These are phyloP conservation scores for Drosophila monieri DNA, from an alignment of 2,888 invertebrate species.

Conservation along the genomic window DNA sequence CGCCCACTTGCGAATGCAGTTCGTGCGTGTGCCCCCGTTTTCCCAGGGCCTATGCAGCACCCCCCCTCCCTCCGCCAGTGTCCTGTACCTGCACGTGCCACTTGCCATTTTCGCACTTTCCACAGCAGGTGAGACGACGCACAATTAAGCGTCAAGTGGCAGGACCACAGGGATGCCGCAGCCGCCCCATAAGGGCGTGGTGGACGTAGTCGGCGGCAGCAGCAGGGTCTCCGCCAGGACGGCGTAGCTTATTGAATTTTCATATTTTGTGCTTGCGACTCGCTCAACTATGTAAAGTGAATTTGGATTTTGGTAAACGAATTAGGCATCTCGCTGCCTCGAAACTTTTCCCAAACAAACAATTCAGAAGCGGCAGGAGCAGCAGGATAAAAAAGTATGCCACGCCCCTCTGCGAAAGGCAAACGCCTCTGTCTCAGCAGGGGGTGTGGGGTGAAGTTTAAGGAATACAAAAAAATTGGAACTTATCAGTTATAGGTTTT, in stretches of 20 bases:
- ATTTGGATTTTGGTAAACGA: slow-evolving; percentile 67
- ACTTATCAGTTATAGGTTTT: too few species aligned
- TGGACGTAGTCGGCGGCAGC: background rate
- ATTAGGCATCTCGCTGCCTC: slow-evolving; percentile 66
- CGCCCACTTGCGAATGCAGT: slow-evolving; percentile 77
- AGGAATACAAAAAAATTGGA: background rate
- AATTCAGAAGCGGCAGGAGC: slow-evolving; percentile 14
- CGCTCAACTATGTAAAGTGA: slow-evolving; percentile 67
- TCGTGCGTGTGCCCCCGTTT: slow-evolving; percentile 62
- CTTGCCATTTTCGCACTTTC: slow-evolving; percentile 31
- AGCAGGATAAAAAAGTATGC: slow-evolving; percentile 11
- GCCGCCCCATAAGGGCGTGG: background rate
- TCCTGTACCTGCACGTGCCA: slow-evolving; percentile 49
- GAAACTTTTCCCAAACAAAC: slow-evolving; percentile 48
- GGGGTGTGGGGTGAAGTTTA: background rate
- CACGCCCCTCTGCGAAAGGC: slow-evolving; percentile 17
- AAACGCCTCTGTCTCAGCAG: slow-evolving; percentile 18
- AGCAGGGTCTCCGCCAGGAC: slow-evolving; percentile 14
- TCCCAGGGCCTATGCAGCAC: background rate
- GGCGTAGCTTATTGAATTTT: slow-evolving; percentile 71
- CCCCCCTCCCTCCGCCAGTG: background rate
- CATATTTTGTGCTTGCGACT: slow-evolving; percentile 65
- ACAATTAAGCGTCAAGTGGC: slow-evolving; percentile 71
- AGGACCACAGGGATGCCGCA: slow-evolving; percentile 31
- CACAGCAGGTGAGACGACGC: slow-evolving; percentile 64